A percentile compares a stretch with the other conserved stretches of the same genome.
These are phyloP conservation scores for Pocota personata DNA, from an alignment of 2,888 invertebrate species.

Conservation along the genomic window DNA sequence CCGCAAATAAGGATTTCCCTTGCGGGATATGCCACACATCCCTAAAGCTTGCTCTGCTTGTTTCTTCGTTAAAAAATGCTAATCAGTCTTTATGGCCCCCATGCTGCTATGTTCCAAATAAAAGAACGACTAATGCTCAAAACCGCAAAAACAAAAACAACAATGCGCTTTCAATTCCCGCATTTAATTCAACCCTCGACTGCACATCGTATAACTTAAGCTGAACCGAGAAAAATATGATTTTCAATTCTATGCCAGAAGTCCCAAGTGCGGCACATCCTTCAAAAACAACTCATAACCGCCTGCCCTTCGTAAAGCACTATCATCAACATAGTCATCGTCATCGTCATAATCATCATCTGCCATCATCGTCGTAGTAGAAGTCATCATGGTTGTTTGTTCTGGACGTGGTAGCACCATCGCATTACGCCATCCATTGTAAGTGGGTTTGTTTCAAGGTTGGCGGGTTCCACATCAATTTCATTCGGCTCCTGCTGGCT, in stretches of 20 bases:
- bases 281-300: constrained; percentile 54
- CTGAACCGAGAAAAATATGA: neutral
- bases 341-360: constrained; percentile 22
- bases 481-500: constrained; percentile 34
- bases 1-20: too few relatives aligned
- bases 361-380: constrained; percentile 17
- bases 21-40: neutral
- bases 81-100: neutral
- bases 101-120: neutral
- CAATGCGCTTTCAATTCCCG: constrained; percentile 23
- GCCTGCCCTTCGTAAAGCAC: neutral
- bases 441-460: constrained; percentile 49
- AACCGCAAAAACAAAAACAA: neutral
- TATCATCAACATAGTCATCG: constrained; percentile 14
- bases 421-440: constrained; percentile 32
- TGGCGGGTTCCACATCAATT: constrained; percentile 40
- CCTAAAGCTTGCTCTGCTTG: neutral
- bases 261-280: constrained; percentile 35
- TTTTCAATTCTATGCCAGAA: constrained; percentile 20
- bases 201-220: constrained; percentile 8
- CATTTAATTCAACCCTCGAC: constrained; percentile 39
- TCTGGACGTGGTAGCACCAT: constrained; percentile 45
- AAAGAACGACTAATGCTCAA: neutral
- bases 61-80: neutral
- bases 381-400: constrained; percentile 37